Base-by-base conservation (phyloP, 2,113 vertebrate genomes). In the Prionailurus viverrinus region DNA sequence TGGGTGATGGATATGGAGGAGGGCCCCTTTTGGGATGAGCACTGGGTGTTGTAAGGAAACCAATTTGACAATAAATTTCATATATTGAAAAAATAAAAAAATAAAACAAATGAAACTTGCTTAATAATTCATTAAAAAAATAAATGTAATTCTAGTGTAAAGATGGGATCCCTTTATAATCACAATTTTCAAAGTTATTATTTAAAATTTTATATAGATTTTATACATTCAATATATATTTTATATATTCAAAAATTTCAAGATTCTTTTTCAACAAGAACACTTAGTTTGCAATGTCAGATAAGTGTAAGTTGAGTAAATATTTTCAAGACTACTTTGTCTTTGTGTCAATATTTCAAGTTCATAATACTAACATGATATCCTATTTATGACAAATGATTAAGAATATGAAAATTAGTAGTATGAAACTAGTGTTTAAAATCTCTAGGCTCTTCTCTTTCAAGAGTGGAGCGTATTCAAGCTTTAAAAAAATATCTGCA, bases 311-410 rank as follows among this genome's bases (percentile, higher is more conserved):
- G 16, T 68, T n/a, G 3, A 55, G 14, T 93, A 21, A 80, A 73
- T 84, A 6, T 89, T 96, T 83, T 92, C 53, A 92, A 74, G 36
- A 8, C 23, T 58, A 51, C 23, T 18, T 41, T 79, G 41, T 41
- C 53, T 25, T 79, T 96, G 25, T 66, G 7, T 36, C 58, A 41
- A 33, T 48, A 61, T 68, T 92, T 85, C 65, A 92, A 66, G 45
- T 80, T 73, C 4, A 14, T 39, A 89, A 68, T 53, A 92, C 4
- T 78, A 25, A 88, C 25, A 41, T 51, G n/a, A 25, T 84, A 66
- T 78, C 25, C 68, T 76, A 69, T 84, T 88, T 89, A 91, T 94
- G 41, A 94, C 3, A 71, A n/a, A 33, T 84, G 51, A 48, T 92
- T 66, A 58, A 8, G 13, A 27, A 84, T 66, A 58, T 84, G 21